Base-by-base conservation (phyloP, 2,113 vertebrate species). In the Sapayoa aenigma region DNA sequence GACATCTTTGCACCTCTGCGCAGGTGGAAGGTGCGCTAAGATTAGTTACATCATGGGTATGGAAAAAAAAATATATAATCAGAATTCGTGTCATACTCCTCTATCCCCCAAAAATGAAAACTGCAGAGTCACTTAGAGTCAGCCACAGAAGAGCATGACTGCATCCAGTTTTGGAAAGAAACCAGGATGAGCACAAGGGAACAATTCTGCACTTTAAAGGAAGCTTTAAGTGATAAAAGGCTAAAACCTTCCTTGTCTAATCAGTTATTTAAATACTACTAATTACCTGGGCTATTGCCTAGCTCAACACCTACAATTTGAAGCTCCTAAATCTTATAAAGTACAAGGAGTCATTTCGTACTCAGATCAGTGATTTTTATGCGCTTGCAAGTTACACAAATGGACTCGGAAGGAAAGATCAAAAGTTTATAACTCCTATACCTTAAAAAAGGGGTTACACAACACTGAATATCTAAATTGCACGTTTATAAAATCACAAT, bases 181-280 rank as follows among this genome's bases (percentile, higher is more conserved):
- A 42, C 47, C 5, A 2, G 17, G 49, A 88, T 19, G 58, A 71
- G 49, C 60, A 77, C 47, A 74, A 71, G 72, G 52, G 74, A 91
- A 55, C 33, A 89, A 84, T 59, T 75, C 59, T 37, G 53, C 47
- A 49, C 56, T 83, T 93, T 59, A 94, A 72, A 95, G 18, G 14
- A 83, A 83, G 67, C 2, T 75, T 77, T 69, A 84, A 90, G 55
- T 73, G 79, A 78, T 78, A 87, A 76, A 22, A 86, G 28, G 30
- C 79, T 88, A 94, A 92, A 90, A 55, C 19, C 3, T 5, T n/a
- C 56, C 91, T 82, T 89, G 56, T 79, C 56, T 86, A 93, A 92
- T 94, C 75, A 84, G 59, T 86, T 90, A 85, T 66, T 92, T 93
- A 94, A 96, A 96, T 90, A 19, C 59, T 62, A 24, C 59, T 90